A percentile compares a stretch with the other conserved stretches of the same genome.
Evolutionary conservation across 1,140 invertebrate genomes (phyloP).

Genomic region (Helicoverpa armigera): DNA sequence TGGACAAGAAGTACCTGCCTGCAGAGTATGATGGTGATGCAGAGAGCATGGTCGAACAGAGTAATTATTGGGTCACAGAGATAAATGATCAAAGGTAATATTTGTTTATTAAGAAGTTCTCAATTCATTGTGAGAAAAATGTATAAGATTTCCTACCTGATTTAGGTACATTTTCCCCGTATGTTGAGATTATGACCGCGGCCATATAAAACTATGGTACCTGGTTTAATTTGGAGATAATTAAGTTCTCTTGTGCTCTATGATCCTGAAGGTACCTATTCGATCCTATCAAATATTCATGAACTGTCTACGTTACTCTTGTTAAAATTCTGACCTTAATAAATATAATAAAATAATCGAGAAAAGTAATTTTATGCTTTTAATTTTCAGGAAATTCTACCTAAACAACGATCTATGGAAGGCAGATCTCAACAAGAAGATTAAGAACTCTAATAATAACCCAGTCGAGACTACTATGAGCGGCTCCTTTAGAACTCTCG

Average conservation of each 20-base stretch:
- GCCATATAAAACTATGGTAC: too few relatives aligned
- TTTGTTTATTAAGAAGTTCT: background rate
- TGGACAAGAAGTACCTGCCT: conserved; percentile 88
- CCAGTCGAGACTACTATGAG: conserved; percentile 68
- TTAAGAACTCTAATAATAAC: conserved; percentile 52
- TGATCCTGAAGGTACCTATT: too few relatives aligned
- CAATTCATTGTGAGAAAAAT: background rate
- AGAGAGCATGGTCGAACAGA: conserved; percentile 83
- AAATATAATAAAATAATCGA: too few relatives aligned
- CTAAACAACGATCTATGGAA: conserved; percentile 74
- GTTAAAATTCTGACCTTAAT: too few relatives aligned
- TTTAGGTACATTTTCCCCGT: too few relatives aligned
- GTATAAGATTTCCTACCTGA: too few relatives aligned
- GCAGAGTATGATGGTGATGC: conserved; percentile 88
- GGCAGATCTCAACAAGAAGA: conserved; percentile 69
- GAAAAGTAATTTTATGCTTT: background rate
- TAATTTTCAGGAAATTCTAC: conserved; percentile 68
- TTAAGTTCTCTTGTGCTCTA: too few relatives aligned
- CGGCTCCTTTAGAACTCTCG: conserved; percentile 84
- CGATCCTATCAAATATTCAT: too few relatives aligned
- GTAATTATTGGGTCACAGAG: conserved; percentile 78
- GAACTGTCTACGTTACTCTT: too few relatives aligned
- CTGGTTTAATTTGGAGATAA: too few relatives aligned
- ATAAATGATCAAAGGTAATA: conserved; percentile 65
- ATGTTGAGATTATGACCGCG: too few relatives aligned